Evolutionary conservation across 2,113 vertebrate genomes (phyloP).

Genomic region (Rhynchopsitta pachyrhyncha): DNA sequence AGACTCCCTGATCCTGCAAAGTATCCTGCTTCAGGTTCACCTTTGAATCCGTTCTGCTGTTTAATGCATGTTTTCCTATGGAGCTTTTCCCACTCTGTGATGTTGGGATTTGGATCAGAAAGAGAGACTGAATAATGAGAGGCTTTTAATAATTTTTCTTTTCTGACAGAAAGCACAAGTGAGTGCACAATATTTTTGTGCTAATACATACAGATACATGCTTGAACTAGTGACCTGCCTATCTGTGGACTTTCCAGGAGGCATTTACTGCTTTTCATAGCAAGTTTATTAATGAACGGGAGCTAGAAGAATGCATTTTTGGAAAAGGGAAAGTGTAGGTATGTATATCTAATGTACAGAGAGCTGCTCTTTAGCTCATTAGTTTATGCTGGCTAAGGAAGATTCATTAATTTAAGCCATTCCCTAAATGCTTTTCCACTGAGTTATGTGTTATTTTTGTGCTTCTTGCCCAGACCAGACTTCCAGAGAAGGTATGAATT

Average conservation of each 20-base stretch:
- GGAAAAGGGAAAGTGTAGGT: neutral
- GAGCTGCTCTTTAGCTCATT: neutral
- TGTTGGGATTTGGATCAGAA: neutral
- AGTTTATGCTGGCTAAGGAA: neutral
- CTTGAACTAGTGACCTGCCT: neutral
- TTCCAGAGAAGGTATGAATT: neutral
- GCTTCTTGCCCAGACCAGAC: neutral
- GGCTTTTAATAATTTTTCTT: neutral
- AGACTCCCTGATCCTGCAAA: neutral
- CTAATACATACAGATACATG: neutral
- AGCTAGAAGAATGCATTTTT: neutral
- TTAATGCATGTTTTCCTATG: neutral
- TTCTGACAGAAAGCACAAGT: neutral
- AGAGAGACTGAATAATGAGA: neutral
- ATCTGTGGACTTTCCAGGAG: neutral
- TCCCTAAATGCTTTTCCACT: neutral
- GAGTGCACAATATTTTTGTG: neutral
- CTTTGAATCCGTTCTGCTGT: neutral
- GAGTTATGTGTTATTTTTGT: neutral
- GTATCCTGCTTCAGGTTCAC: neutral
- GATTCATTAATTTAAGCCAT: neutral
- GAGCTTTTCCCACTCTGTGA: neutral
- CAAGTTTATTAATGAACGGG: neutral
- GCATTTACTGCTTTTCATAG: neutral
- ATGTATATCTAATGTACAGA: neutral